Evolutionary conservation across 1,140 invertebrate genomes (phyloP), one percentile per base, ranked within the genome.

Genomic region (Leptopilina boulardi): DNA sequence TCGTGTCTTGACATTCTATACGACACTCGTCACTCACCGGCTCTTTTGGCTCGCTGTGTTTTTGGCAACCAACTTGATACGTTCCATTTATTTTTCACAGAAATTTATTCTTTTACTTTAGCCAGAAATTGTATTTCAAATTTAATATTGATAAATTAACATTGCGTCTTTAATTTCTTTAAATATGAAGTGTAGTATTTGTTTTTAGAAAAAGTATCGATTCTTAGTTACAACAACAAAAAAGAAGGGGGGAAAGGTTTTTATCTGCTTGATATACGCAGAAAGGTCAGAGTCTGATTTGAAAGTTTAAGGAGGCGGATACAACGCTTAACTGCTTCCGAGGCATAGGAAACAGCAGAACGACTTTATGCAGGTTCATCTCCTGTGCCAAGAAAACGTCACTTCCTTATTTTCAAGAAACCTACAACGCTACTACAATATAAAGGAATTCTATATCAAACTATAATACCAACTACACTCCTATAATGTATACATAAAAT

Each of bases 331-430:
- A 66, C 59, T 66, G 59, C 59, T 66, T 66, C 59, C 59, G 59
- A 66, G 26, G 26, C 26, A 66, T n/a, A 66, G 26, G 59, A 66
- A 66, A 23, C 15, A 66, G 59, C 59, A 30, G 38, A 70, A 71
- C 79, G 44, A 82, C 70, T 83, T 83, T 80, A 83, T 80, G 77
- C 59, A 77, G 76, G 79, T 79, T 76, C 77, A 77, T 74, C 76
- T 75, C 41, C 71, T 76, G 78, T 80, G 79, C 79, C 79, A 80
- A 80, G 79, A 83, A 79, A 77, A 77, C 19, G 77, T 80, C 79
- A 77, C 38, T 56, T 73, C 26, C 78, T 70, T 72, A 77, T 44
- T 38, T 80, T 79, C 79, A 70, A 75, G 78, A 78, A 80, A 82
- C 79, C 81, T 79, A 80, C 76, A 76, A 77, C 8, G 8, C 75